Conservation (phyloP, 2,888 invertebrate genomes). For the Lissocephala sabroskyi region DNA sequence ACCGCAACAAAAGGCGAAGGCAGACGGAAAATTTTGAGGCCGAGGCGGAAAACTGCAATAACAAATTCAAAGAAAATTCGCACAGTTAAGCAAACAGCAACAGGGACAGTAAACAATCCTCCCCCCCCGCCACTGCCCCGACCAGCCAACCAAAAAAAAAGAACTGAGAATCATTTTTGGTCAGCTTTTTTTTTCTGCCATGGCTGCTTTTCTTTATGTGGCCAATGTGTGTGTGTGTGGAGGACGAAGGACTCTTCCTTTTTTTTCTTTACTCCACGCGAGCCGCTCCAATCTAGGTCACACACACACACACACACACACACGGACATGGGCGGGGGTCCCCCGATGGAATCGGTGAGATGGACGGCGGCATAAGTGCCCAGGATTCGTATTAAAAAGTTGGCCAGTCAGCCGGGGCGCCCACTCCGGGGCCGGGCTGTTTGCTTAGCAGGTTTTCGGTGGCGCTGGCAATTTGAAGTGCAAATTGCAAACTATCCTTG, state of each 20-base stretch:
- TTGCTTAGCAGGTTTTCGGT: too few relatives aligned
- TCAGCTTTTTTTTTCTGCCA: conserved; percentile 29
- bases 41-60: conserved; percentile 37
- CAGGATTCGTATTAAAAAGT: too few relatives aligned
- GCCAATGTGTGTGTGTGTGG: too few relatives aligned
- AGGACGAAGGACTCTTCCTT: too few relatives aligned
- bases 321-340: conserved; percentile 10
- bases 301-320: conserved; percentile 30
- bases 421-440: too few relatives aligned
- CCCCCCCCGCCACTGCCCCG: too few relatives aligned
- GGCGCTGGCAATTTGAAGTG: too few relatives aligned
- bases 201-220: neutral
- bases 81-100: conserved; percentile 32
- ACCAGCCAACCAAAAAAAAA: neutral
- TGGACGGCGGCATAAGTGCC: too few relatives aligned
- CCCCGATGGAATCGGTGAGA: too few relatives aligned
- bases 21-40: neutral
- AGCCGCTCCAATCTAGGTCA: conserved; percentile 41
- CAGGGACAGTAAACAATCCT: conserved; percentile 20
- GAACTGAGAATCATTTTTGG: conserved; percentile 18
- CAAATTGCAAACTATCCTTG: too few relatives aligned
- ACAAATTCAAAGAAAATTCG: conserved; percentile 43
- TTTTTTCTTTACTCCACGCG: conserved; percentile 13
- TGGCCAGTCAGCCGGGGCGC: too few relatives aligned
- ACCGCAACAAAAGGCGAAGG: conserved; percentile 16